Conservation (phyloP, 2,797 vertebrate genomes). For the Rallus crepitans region DNA sequence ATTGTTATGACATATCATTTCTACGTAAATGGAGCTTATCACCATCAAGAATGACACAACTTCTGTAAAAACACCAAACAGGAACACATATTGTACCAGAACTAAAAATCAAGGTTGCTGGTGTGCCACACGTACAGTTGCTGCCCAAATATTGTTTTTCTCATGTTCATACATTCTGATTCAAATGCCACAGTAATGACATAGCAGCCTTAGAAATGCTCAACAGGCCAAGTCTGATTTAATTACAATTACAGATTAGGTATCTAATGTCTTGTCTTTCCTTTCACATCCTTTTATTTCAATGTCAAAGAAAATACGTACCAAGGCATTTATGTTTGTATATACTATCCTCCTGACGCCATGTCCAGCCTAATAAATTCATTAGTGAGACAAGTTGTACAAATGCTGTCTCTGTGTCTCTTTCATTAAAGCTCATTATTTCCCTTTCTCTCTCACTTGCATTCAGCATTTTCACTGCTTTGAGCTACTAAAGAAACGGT, state of each 20-base stretch:
- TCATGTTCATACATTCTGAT: background rate
- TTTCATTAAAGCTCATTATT: background rate
- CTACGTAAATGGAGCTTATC: background rate
- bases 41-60: background rate
- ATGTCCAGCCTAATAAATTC: background rate
- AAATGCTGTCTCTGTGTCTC: background rate
- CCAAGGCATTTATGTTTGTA: background rate
- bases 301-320: background rate
- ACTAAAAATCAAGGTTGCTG: background rate
- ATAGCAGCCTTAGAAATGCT: background rate
- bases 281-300: constrained; percentile 27
- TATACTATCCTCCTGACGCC: background rate
- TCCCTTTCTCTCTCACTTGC: background rate
- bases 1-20: background rate
- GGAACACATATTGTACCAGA: background rate
- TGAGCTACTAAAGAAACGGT: background rate
- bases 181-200: background rate
- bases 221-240: background rate
- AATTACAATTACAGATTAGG: background rate
- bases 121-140: background rate
- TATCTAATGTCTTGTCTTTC: background rate
- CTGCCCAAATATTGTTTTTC: background rate
- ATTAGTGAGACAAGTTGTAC: background rate
- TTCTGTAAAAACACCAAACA: background rate
- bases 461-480: background rate